Percentiles rank a stretch among this genome's conserved stretches.
Evolutionary conservation across 2,797 vertebrate genomes (phyloP).

Genomic region (Brachyalestes nurse): DNA sequence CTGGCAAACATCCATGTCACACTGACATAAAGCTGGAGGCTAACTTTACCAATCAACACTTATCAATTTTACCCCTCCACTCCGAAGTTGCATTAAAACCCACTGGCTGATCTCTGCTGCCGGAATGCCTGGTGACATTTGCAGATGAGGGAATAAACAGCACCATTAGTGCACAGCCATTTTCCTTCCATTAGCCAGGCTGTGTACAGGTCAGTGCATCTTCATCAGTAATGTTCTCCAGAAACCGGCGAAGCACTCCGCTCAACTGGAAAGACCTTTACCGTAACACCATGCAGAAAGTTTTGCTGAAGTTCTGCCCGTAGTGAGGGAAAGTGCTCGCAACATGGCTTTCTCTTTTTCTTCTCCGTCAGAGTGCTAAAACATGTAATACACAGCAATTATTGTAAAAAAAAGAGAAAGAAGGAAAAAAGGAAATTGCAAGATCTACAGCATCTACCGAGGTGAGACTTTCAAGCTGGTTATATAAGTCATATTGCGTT

Average conservation of each 20-base stretch:
- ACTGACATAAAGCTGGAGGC: conserved; percentile 38
- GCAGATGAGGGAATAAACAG: conserved; percentile 60
- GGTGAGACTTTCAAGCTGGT: too few species aligned
- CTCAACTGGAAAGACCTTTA: conserved; percentile 49
- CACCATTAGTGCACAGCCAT: conserved; percentile 68
- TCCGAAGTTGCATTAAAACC: conserved; percentile 28
- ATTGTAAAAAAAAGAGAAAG: background rate
- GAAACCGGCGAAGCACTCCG: conserved; percentile 19
- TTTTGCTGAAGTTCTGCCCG: background rate
- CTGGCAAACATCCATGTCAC: conserved; percentile 10
- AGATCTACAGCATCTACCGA: too few species aligned
- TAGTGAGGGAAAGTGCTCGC: background rate
- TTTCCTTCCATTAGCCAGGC: conserved; percentile 65
- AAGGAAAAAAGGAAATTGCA: too few species aligned
- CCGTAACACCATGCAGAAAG: background rate
- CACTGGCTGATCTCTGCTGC: conserved; percentile 24
- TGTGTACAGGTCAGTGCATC: conserved; percentile 67
- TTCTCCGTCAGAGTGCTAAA: conserved; percentile 1
- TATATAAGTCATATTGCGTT: background rate
- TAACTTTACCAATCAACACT: conserved; percentile 39
- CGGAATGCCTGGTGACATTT: conserved; percentile 69
- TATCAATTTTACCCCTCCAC: conserved; percentile 32
- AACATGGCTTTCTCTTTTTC: background rate
- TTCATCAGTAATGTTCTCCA: conserved; percentile 41
- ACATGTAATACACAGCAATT: conserved; percentile 26